Conservation (phyloP, 2,888 invertebrate genomes). For the Idaea straminata region DNA sequence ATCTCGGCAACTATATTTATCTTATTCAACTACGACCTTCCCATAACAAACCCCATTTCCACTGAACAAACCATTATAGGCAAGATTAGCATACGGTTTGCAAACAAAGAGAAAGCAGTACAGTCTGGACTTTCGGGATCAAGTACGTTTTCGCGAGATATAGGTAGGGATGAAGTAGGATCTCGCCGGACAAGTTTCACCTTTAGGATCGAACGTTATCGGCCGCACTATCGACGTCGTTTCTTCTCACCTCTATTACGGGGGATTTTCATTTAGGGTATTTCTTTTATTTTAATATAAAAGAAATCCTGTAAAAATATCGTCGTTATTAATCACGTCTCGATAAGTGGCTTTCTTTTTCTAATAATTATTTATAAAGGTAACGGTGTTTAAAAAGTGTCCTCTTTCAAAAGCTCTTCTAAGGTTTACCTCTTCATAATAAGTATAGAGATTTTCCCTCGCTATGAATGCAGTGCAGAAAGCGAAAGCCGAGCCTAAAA, state of each 20-base stretch:
- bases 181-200: neutral
- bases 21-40: neutral
- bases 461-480: too few species aligned
- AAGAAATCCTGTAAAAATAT: neutral
- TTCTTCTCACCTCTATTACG: neutral
- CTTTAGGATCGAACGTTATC: neutral
- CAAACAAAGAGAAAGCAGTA: conserved; percentile 11
- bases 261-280: conserved; percentile 2
- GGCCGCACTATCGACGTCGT: conserved; percentile 2
- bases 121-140: neutral
- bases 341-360: too few species aligned
- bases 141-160: neutral
- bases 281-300: neutral
- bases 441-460: too few species aligned
- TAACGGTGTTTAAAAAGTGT: too few species aligned
- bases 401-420: too few species aligned
- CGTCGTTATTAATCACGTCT: too few species aligned
- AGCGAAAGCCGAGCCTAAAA: too few species aligned
- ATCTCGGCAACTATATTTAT: neutral
- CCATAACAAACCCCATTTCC: conserved; percentile 11
- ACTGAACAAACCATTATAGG: conserved; percentile 11
- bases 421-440: too few species aligned
- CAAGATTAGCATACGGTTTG: conserved; percentile 20
- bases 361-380: too few species aligned
- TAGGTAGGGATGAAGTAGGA: neutral